These are phyloP conservation scores for Butorides virescens DNA, from an alignment of 2,113 vertebrate species.

Conservation along the genomic window DNA sequence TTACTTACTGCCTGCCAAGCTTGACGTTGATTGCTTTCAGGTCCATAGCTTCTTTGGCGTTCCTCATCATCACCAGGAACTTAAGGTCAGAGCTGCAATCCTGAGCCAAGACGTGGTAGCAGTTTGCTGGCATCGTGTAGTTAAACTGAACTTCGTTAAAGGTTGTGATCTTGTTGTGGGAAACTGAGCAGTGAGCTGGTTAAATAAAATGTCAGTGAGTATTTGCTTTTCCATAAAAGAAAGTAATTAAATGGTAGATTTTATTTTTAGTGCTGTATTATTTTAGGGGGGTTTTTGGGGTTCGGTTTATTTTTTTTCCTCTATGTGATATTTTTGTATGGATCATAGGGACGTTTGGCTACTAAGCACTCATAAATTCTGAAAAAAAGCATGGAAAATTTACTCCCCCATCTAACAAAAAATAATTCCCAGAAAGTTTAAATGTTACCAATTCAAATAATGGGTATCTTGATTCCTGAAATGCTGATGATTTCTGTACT, in stretches of 20 bases:
- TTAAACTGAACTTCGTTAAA: constrained; percentile 73
- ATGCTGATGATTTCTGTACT: background rate
- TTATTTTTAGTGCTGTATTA: background rate
- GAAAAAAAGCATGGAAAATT: background rate
- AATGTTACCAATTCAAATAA: background rate
- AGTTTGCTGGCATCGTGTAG: constrained; percentile 72
- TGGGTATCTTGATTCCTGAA: background rate
- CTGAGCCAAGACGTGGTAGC: constrained; percentile 79
- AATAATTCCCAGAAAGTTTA: background rate
- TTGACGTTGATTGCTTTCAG: constrained; percentile 72
- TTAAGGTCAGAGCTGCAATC: constrained; percentile 80
- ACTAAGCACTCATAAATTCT: background rate
- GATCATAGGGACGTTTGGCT: background rate
- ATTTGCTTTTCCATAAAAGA: background rate
- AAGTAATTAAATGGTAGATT: background rate
- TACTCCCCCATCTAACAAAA: background rate
- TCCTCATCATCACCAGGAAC: constrained; percentile 80
- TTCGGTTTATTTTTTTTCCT: background rate
- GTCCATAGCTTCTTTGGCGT: constrained; percentile 5
- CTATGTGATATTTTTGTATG: background rate
- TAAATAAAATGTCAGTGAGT: background rate
- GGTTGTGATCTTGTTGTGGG: constrained; percentile 64
- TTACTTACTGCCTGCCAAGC: constrained; percentile 76
- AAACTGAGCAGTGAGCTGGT: constrained; percentile 56
- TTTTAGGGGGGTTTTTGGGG: background rate